Evolutionary conservation across 2,113 vertebrate species (phyloP).

Genomic region (Noturus placidus): DNA sequence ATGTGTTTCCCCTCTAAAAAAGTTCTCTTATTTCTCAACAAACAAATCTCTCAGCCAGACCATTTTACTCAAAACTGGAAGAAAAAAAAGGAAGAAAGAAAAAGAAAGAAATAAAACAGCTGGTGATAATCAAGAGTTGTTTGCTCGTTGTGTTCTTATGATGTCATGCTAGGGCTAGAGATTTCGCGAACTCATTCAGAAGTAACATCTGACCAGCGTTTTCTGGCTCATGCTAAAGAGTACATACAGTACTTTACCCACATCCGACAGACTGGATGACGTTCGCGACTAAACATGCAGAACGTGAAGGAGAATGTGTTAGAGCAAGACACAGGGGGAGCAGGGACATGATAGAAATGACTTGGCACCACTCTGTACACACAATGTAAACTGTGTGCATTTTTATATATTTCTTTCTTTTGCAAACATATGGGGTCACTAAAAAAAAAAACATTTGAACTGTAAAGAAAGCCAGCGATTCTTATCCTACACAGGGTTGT

Average conservation of each 20-base stretch:
- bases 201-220: background rate
- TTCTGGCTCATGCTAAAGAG: background rate
- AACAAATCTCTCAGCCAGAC: background rate
- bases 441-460: background rate
- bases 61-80: background rate
- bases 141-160: constrained; percentile 18
- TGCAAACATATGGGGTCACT: background rate
- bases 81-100: background rate
- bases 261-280: background rate
- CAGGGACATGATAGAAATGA: background rate
- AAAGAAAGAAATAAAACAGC: background rate
- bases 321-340: background rate
- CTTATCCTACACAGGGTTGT: no score
- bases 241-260: background rate
- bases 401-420: background rate
- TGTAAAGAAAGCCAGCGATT: background rate
- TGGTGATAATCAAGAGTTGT: constrained; percentile 26
- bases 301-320: background rate
- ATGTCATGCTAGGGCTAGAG: constrained; percentile 7
- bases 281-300: background rate
- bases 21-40: background rate
- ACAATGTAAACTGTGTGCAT: background rate
- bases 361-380: background rate
- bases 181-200: background rate
- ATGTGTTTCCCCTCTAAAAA: background rate